These are phyloP conservation scores for Leptinotarsa texana DNA, from an alignment of 1,140 invertebrate genomes.

Conservation along the genomic window DNA sequence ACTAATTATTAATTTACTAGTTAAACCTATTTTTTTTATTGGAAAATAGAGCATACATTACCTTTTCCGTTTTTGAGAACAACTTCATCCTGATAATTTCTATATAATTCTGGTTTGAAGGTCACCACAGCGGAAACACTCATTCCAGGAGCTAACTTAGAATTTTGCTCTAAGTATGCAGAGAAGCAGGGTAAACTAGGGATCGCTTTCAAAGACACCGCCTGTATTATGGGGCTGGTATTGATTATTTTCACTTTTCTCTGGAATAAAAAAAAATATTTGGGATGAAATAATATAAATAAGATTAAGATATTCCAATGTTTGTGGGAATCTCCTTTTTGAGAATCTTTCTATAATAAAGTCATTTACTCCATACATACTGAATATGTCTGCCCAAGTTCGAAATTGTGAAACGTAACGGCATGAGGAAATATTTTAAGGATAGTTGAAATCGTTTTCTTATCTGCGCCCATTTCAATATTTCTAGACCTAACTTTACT, in stretches of 20 bases:
- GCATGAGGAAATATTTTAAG: not conserved
- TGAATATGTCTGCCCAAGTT: conserved; percentile 10
- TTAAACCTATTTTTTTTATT: not conserved
- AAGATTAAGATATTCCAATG: no score
- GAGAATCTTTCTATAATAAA: not conserved
- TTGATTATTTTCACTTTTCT: conserved; percentile 40
- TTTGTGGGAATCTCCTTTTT: no score
- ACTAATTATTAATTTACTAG: no score
- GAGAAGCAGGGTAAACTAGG: conserved; percentile 31
- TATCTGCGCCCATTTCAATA: no score
- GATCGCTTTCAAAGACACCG: conserved; percentile 23
- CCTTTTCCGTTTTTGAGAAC: conserved; percentile 29
- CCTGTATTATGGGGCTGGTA: conserved; percentile 27
- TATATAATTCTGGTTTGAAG: conserved; percentile 36
- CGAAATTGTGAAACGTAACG: conserved; percentile 16
- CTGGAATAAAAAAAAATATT: conserved; percentile 12
- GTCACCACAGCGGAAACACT: conserved; percentile 32
- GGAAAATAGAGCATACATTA: not conserved
- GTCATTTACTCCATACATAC: not conserved
- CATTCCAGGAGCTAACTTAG: conserved; percentile 42
- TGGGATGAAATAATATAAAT: no score
- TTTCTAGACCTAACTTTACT: no score
- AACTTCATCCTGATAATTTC: conserved; percentile 31
- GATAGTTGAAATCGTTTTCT: not conserved
- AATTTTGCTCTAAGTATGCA: conserved; percentile 24